Base-by-base conservation (phyloP, 2,113 vertebrate genomes). In the Amphiprion ocellaris region DNA sequence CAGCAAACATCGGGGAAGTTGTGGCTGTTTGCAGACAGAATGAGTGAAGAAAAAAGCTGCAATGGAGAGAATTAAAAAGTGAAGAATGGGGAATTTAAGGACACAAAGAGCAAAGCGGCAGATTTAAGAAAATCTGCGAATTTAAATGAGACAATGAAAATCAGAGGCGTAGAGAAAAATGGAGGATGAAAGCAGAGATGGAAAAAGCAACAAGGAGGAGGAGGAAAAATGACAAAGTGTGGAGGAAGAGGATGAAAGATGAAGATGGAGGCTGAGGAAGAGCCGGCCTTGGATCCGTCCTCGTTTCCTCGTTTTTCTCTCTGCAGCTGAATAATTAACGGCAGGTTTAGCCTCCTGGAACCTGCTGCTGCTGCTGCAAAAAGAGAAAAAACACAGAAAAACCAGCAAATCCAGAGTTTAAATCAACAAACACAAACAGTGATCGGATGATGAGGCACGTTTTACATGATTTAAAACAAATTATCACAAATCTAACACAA, bases 261-360 rank as follows among this genome's bases (percentile, higher is more conserved):
- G 11, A 30, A 2, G 19, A 5, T 30, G 46, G 14, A 4, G 44
- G 33, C 26, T 52, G 6, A 63, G 47, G 65, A 47, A 77, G 84
- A 69, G 67, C 1, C 11, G 74, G 69, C 82, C 69, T 83, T 58
- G 65, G 71, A 50, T 76, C 1, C 41, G 81, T 81, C 77, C 77
- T 86, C 68, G 80, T 60, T 80, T 82, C 59, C 37, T 72, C 30
- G 7, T 67, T 79, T 70, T 16, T 67, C 17, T 77, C n/a, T 21
- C 61, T 72, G 61, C 8, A 3, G 53, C 44, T 85, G 77, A 85
- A 89, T 87, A 81, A 87, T 80, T 85, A 81, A 85, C 70, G 59
- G 14, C 8, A 39, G 64, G 15, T 66, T 77, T 63, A 78, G 2
- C 19, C 61, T 73, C 23, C 46, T 23, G 65, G 66, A 24, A 70